Evolutionary conservation across 92 coral and sea anemone genomes (phyloP).

Genomic region (Phymanthus crucifer): DNA sequence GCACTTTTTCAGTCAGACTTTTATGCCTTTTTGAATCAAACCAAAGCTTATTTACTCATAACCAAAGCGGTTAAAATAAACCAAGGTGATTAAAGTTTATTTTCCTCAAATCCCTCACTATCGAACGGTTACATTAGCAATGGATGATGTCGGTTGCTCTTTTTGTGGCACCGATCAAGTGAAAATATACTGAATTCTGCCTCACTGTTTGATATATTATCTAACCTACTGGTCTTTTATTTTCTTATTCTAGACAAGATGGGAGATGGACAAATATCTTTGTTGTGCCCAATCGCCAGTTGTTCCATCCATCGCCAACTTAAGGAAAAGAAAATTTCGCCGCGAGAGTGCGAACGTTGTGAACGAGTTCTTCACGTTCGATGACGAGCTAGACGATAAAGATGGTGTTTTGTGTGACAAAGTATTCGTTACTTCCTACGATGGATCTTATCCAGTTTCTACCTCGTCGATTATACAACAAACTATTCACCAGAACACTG

Average conservation of each 20-base stretch:
- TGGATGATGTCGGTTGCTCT: constrained; percentile 13
- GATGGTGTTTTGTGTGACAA: constrained; percentile 70
- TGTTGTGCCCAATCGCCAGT: constrained; percentile 85
- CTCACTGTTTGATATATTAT: constrained; percentile 5
- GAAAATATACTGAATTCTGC: neutral
- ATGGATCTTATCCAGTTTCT: constrained; percentile 18
- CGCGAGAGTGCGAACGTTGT: constrained; percentile 99
- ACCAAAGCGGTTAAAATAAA: constrained; percentile 4
- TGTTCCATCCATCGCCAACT: constrained; percentile 66
- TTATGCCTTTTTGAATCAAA: neutral
- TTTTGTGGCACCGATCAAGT: neutral
- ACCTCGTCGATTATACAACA: constrained; percentile 28
- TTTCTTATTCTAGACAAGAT: constrained; percentile 69
- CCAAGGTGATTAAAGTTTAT: neutral
- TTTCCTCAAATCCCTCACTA: neutral
- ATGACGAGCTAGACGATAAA: constrained; percentile 75
- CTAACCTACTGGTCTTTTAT: constrained; percentile 13
- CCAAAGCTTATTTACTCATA: neutral
- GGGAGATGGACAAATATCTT: constrained; percentile 95
- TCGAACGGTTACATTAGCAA: neutral
- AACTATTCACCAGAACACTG: constrained; percentile 47
- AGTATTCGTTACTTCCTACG: constrained; percentile 67
- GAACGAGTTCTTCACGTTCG: constrained; percentile 93
- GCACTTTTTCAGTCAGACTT: neutral
- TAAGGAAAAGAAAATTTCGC: constrained; percentile 91